Evolutionary conservation across 2,888 invertebrate species (phyloP).

Genomic region (Brachyptera risi): DNA sequence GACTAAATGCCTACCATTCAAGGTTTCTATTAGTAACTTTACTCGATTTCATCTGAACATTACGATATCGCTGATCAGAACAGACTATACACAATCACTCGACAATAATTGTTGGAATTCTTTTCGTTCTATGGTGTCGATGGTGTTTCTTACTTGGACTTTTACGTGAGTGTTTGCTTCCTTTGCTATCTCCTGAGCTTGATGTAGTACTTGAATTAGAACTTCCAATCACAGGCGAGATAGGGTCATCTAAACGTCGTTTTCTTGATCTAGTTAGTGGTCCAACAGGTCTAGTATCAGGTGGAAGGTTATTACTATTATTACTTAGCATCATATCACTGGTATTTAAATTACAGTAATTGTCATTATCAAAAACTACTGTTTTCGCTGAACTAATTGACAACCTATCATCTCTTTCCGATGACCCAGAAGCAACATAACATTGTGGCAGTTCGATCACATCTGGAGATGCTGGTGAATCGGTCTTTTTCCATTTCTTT

Average conservation of each 20-base stretch:
- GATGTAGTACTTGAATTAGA: conserved; percentile 15
- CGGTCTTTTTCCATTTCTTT: conserved; percentile 19
- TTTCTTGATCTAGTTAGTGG: conserved; percentile 34
- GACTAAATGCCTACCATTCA: neutral
- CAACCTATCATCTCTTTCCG: conserved; percentile 8
- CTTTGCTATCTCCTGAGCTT: conserved; percentile 10
- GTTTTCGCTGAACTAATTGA: conserved; percentile 8
- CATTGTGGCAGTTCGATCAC: neutral
- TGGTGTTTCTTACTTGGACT: conserved; percentile 20
- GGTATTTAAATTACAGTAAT: neutral
- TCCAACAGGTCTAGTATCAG: conserved; percentile 15
- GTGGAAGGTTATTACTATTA: neutral
- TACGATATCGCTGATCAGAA: too few species aligned
- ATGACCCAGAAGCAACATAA: neutral
- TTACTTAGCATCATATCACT: neutral
- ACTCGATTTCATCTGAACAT: neutral
- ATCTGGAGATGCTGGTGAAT: conserved; percentile 9
- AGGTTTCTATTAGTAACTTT: neutral
- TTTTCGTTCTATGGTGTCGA: conserved; percentile 24
- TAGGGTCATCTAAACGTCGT: conserved; percentile 28
- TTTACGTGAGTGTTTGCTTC: neutral
- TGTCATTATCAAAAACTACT: conserved; percentile 13
- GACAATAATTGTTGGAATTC: conserved; percentile 25
- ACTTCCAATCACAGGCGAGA: neutral
- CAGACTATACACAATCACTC: too few species aligned